Evolutionary conservation across 1,140 invertebrate species (phyloP).

Genomic region (Drosophila serrata): DNA sequence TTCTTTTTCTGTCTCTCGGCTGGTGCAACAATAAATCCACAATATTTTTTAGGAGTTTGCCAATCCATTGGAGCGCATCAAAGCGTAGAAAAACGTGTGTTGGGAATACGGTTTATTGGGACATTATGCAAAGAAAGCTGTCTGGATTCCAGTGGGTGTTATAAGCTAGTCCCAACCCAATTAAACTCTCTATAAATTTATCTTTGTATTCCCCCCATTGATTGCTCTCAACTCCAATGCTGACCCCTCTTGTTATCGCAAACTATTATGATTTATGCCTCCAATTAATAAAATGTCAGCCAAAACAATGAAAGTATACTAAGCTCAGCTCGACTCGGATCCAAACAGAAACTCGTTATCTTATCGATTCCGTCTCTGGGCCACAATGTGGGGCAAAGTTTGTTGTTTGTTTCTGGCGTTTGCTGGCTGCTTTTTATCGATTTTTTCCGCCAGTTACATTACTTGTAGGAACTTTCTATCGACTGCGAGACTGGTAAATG

Average conservation of each 20-base stretch:
- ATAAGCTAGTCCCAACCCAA: not conserved
- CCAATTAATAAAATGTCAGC: slow-evolving; percentile 21
- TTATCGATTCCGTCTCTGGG: slow-evolving; percentile 43
- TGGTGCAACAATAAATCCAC: slow-evolving; percentile 52
- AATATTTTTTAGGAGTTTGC: slow-evolving; percentile 46
- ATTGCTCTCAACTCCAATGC: slow-evolving; percentile 1
- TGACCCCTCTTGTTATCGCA: slow-evolving; percentile 3
- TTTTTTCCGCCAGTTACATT: slow-evolving; percentile 45
- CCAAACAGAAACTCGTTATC: slow-evolving; percentile 52
- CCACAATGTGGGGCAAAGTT: slow-evolving; percentile 27
- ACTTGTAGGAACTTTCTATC: slow-evolving; percentile 59
- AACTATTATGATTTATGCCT: slow-evolving; percentile 30
- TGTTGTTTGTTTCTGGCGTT: slow-evolving; percentile 13
- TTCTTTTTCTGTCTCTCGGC: slow-evolving; percentile 13
- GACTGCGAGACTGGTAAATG: slow-evolving; percentile 36
- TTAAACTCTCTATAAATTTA: not conserved
- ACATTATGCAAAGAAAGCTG: slow-evolving; percentile 2
- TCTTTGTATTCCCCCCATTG: slow-evolving; percentile 8
- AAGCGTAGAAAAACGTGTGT: slow-evolving; percentile 16
- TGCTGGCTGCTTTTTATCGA: slow-evolving; percentile 55
- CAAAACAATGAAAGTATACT: slow-evolving; percentile 30
- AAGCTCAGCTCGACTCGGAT: slow-evolving; percentile 19
- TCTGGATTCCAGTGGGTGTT: not conserved
- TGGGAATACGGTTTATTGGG: slow-evolving; percentile 4
- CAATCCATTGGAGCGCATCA: slow-evolving; percentile 42